Conservation (phyloP, 1,140 invertebrate genomes). For the Saccostrea cuccullata region DNA sequence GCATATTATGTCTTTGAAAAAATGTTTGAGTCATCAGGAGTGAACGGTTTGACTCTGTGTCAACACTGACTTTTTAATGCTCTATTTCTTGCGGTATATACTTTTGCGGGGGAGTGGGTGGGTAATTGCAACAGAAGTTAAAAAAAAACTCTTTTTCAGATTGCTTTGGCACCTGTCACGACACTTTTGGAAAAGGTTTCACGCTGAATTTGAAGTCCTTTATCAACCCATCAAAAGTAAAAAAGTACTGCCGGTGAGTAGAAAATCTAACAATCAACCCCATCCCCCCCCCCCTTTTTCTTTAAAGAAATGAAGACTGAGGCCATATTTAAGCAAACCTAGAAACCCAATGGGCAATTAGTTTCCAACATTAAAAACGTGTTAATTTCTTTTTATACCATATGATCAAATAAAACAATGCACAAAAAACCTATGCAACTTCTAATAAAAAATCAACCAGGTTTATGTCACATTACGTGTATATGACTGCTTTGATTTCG, state of each 20-base stretch:
- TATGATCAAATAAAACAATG: too few species aligned
- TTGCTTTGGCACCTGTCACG: background rate
- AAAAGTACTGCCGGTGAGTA: conserved; percentile 4
- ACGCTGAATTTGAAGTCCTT: background rate
- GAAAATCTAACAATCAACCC: too few species aligned
- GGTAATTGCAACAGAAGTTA: background rate
- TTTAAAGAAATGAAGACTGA: too few species aligned
- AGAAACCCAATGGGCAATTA: too few species aligned
- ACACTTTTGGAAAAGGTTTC: background rate
- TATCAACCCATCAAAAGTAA: conserved; percentile 5
- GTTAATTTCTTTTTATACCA: too few species aligned
- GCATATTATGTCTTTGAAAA: background rate
- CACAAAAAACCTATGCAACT: too few species aligned
- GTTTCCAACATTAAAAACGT: too few species aligned
- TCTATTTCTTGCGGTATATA: background rate
- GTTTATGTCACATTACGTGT: too few species aligned
- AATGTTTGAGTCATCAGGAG: background rate
- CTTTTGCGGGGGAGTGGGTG: background rate
- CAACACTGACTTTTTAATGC: background rate
- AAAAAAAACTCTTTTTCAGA: background rate
- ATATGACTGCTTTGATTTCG: too few species aligned
- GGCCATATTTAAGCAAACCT: too few species aligned
- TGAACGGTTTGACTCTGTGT: background rate
- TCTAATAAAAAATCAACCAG: too few species aligned
- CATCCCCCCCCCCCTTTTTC: too few species aligned